A percentile compares a stretch with the other conserved stretches of the same genome.
These are phyloP conservation scores for Stratiomys singularior DNA, from an alignment of 2,888 invertebrate genomes.

Conservation along the genomic window DNA sequence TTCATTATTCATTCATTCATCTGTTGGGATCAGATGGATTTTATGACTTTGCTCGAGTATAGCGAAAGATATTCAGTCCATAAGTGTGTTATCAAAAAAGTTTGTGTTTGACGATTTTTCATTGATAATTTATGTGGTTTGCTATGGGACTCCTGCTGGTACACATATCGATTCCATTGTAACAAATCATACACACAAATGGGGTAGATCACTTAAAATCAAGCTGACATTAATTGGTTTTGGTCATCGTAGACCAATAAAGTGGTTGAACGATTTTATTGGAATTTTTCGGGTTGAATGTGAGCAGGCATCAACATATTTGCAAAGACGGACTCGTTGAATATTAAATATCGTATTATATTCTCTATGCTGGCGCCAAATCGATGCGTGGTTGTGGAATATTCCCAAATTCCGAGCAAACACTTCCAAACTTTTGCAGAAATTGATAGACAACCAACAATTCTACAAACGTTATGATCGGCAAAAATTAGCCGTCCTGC, in stretches of 20 bases:
- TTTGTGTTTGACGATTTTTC: conserved; percentile 5
- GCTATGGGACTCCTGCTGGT: conserved; percentile 39
- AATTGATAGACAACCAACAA: too few relatives aligned
- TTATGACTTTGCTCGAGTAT: not conserved
- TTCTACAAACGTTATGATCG: too few relatives aligned
- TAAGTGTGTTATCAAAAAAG: not conserved
- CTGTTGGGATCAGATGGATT: not conserved
- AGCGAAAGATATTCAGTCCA: not conserved
- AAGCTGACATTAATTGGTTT: conserved; percentile 41
- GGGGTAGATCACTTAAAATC: conserved; percentile 32
- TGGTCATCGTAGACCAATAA: not conserved
- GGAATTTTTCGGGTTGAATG: too few relatives aligned
- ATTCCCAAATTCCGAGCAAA: too few relatives aligned
- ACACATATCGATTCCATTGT: conserved; percentile 37
- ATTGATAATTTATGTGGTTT: conserved; percentile 37
- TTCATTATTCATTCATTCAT: conserved; percentile 39
- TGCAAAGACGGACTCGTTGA: too few relatives aligned
- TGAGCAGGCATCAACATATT: too few relatives aligned
- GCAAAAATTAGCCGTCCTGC: too few relatives aligned
- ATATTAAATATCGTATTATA: too few relatives aligned
- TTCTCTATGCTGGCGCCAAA: too few relatives aligned
- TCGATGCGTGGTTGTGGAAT: too few relatives aligned
- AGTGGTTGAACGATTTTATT: not conserved
- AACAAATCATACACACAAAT: conserved; percentile 27
- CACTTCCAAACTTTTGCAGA: too few relatives aligned